phyloP scores from a whole-genome alignment of 2,797 vertebrate species.

The Phataginus tricuspis region DNA sequence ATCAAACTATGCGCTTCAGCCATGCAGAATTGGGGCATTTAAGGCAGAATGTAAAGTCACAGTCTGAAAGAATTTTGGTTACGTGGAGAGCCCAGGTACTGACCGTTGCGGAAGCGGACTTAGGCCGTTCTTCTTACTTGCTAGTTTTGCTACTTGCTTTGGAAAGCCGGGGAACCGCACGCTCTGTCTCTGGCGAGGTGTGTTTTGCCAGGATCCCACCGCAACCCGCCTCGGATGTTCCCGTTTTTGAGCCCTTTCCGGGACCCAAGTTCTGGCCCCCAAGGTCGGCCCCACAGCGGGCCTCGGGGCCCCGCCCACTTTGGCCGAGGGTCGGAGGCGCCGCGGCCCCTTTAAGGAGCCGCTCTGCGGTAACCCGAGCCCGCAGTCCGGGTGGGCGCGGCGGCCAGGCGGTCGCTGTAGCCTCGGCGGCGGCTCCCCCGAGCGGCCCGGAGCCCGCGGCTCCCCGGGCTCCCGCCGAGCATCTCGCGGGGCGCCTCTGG shows the following conservation, averaged over 20 bases:
- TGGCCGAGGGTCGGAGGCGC: slow-evolving; percentile 36
- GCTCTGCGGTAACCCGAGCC: slow-evolving; percentile 80
- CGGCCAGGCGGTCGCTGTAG: slow-evolving; percentile 44
- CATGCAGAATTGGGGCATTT: not conserved
- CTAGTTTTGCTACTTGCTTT: not conserved
- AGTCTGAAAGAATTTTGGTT: not conserved
- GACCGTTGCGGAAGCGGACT: not conserved
- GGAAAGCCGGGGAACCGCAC: not conserved
- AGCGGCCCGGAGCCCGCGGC: slow-evolving; percentile 43
- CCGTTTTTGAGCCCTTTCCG: not conserved
- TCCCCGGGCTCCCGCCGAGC: slow-evolving; percentile 26
- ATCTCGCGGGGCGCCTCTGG: slow-evolving; percentile 45
- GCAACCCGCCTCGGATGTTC: not conserved
- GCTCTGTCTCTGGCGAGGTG: not conserved
- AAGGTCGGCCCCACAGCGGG: not conserved
- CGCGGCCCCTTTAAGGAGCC: slow-evolving; percentile 80
- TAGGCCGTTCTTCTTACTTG: not conserved
- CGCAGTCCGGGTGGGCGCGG: slow-evolving; percentile 69
- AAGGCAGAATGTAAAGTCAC: not conserved
- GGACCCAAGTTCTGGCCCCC: not conserved
- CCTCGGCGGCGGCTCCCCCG: slow-evolving; percentile 41
- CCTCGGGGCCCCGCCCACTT: slow-evolving; percentile 54
- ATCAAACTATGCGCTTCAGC: not conserved
- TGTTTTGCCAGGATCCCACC: not conserved
- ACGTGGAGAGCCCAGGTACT: not conserved